phyloP scores from a whole-genome alignment of 1,140 invertebrate genomes.

The Cryptotermes secundus region DNA sequence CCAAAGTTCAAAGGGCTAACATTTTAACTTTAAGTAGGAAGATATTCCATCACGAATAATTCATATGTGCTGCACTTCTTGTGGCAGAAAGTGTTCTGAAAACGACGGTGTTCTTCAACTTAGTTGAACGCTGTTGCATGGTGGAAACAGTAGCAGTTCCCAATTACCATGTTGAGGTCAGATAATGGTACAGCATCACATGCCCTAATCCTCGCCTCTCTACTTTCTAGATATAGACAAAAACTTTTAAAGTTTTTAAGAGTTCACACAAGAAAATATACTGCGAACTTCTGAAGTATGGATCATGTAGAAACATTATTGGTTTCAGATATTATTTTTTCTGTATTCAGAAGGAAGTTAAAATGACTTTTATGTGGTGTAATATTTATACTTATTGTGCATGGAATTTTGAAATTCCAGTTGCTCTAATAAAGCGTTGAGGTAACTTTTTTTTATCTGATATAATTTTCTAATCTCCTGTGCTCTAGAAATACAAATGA shows the following conservation, averaged over 20 bases:
- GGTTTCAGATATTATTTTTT: not conserved
- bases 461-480: no score
- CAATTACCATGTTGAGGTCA: no score
- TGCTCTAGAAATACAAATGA: no score
- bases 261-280: not conserved
- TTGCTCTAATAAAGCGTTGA: no score
- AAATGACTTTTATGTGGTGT: no score
- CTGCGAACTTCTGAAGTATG: not conserved
- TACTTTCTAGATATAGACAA: not conserved
- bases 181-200: not conserved
- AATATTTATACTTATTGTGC: no score
- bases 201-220: not conserved
- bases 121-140: not conserved
- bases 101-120: not conserved
- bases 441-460: no score
- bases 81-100: not conserved
- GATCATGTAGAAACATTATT: conserved; percentile 1
- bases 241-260: not conserved
- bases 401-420: no score
- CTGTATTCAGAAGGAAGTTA: no score
- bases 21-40: no score
- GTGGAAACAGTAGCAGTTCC: not conserved
- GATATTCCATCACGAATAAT: not conserved
- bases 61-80: not conserved
- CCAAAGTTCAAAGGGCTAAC: no score